A percentile compares a stretch with the other conserved stretches of the same genome.
phyloP scores from a whole-genome alignment of 2,113 vertebrate species.

The Oxyruncus cristatus region DNA sequence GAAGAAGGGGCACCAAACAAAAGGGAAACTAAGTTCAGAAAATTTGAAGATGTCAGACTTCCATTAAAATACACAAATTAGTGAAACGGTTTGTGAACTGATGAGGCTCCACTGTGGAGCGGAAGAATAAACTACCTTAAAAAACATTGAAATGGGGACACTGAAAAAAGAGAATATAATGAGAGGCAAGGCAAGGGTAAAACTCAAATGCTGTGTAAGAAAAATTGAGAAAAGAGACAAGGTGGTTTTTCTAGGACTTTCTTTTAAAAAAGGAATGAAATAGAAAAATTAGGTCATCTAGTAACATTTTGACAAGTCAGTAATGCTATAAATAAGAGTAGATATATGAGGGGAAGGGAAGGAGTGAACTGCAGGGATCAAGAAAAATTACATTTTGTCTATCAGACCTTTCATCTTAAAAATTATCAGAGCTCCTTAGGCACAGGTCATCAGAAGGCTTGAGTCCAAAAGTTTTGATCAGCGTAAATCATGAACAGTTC shows the following conservation, averaged over 20 bases:
- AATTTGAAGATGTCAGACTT: background rate
- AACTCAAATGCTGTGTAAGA: background rate
- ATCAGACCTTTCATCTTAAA: background rate
- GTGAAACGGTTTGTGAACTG: background rate
- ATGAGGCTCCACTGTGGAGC: background rate
- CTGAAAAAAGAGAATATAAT: background rate
- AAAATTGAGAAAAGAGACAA: background rate
- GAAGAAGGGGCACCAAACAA: background rate
- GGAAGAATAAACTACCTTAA: background rate
- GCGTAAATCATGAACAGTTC: background rate
- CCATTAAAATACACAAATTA: background rate
- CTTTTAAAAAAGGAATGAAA: background rate
- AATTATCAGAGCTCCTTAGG: background rate
- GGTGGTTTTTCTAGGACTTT: background rate
- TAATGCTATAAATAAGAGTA: background rate
- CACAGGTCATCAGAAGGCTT: background rate
- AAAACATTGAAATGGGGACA: background rate
- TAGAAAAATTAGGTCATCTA: background rate
- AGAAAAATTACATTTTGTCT: background rate
- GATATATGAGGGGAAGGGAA: background rate
- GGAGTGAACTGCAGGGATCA: background rate
- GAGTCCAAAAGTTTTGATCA: background rate
- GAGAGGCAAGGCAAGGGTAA: background rate
- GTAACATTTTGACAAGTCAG: background rate
- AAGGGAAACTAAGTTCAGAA: background rate